Evolutionary conservation across 2,888 invertebrate species (phyloP).

Genomic region (Cyclophora albipunctata): DNA sequence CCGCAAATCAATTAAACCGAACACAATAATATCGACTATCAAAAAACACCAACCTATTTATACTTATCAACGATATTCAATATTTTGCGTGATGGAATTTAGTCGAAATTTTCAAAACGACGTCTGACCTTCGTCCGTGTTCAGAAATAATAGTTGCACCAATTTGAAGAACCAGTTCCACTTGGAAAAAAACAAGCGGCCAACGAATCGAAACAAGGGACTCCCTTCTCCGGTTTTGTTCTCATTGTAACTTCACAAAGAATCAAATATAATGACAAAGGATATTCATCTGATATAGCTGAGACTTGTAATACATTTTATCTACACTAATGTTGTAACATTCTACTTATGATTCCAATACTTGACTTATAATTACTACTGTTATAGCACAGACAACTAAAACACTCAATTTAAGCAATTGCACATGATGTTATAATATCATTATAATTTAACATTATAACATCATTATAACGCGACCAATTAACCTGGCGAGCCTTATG

Average conservation of each 20-base stretch:
- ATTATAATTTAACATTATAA: too few species aligned
- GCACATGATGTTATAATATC: too few species aligned
- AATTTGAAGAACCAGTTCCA: slow-evolving; percentile 69
- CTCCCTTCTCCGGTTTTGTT: slow-evolving; percentile 49
- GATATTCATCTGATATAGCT: slow-evolving; percentile 1
- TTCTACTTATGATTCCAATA: too few species aligned
- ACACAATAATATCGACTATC: too few species aligned
- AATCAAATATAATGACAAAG: slow-evolving; percentile 9
- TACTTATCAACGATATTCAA: slow-evolving; percentile 37
- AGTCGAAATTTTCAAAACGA: slow-evolving; percentile 59
- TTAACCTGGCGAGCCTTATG: too few species aligned
- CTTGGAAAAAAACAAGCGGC: slow-evolving; percentile 46
- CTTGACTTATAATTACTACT: too few species aligned
- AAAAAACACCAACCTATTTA: slow-evolving; percentile 23
- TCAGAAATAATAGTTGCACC: slow-evolving; percentile 67
- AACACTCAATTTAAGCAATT: too few species aligned
- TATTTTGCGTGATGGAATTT: slow-evolving; percentile 72
- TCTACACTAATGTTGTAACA: too few species aligned
- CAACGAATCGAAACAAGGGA: slow-evolving; percentile 54
- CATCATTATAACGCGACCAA: too few species aligned
- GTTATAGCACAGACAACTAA: too few species aligned
- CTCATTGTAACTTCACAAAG: slow-evolving; percentile 32
- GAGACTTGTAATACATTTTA: neutral
- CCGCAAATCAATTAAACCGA: too few species aligned
- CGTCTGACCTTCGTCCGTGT: slow-evolving; percentile 64